A percentile compares a stretch with the other conserved stretches of the same genome.
Evolutionary conservation across 92 coral and sea anemone genomes (phyloP).

Genomic region (Zoanthus sociatus): DNA sequence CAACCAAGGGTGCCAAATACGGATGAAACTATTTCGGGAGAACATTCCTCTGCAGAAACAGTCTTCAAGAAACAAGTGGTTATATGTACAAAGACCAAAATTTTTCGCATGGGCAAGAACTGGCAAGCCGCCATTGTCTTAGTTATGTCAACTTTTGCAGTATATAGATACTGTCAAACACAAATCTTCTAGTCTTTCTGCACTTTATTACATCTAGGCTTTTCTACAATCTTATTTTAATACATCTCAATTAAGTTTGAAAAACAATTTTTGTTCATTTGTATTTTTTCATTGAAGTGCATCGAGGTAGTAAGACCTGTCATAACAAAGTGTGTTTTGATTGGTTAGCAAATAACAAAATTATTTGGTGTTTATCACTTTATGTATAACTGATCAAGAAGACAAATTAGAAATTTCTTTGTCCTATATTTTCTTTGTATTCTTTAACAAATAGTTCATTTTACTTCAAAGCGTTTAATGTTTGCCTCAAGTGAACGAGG

Average conservation of each 20-base stretch:
- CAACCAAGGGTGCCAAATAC: constrained; percentile 34
- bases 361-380: no score
- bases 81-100: not conserved
- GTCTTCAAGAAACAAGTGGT: not conserved
- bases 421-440: not conserved
- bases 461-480: not conserved
- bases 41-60: constrained; percentile 30
- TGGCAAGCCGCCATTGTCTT: not conserved
- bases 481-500: not conserved
- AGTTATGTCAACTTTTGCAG: not conserved
- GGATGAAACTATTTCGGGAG: not conserved
- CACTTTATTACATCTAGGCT: not conserved
- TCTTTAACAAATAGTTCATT: not conserved
- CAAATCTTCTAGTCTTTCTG: not conserved
- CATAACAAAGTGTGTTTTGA: not conserved
- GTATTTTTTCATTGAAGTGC: constrained; percentile 21
- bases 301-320: not conserved
- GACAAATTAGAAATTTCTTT: not conserved
- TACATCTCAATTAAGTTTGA: not conserved
- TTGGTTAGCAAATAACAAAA: constrained; percentile 11
- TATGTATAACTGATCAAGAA: no score
- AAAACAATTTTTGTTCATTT: not conserved
- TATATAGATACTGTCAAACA: not conserved
- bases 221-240: not conserved
- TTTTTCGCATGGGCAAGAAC: not conserved